Conservation (phyloP, 2,113 vertebrate genomes). For the Noctilio leporinus region DNA sequence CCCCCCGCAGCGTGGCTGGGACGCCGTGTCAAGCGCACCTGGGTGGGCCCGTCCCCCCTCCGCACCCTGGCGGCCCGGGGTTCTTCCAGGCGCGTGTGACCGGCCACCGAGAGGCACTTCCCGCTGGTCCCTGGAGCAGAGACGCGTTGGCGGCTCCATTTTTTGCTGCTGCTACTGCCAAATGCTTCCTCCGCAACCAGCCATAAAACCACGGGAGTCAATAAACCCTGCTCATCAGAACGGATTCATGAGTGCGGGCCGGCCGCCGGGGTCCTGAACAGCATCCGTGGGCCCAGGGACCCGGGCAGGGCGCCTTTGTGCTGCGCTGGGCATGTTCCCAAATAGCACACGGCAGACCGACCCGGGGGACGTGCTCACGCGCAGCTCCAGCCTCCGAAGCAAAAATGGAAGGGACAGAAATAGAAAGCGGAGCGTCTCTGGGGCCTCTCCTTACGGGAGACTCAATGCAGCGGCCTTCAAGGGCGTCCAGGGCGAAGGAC, state of each 20-base stretch:
- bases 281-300: background rate
- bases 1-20: background rate
- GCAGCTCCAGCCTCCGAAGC: background rate
- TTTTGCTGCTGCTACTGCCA: constrained; percentile 57
- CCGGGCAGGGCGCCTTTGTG: constrained; percentile 31
- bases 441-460: background rate
- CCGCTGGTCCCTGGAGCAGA: constrained; percentile 44
- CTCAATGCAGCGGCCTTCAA: background rate
- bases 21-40: constrained; percentile 37
- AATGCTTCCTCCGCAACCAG: constrained; percentile 38
- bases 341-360: background rate
- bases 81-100: constrained; percentile 21
- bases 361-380: rapidly evolving
- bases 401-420: background rate
- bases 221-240: constrained; percentile 39
- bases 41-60: background rate
- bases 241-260: constrained; percentile 33
- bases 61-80: background rate
- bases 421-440: background rate
- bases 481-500: no score
- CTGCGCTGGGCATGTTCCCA: background rate
- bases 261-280: background rate
- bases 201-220: constrained; percentile 48
- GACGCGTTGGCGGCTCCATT: constrained; percentile 31
- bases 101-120: constrained; percentile 12